Percentiles rank a stretch among this genome's conserved stretches.
Evolutionary conservation across 2,113 vertebrate species (phyloP).

Genomic region (Lucifuga dentata): DNA sequence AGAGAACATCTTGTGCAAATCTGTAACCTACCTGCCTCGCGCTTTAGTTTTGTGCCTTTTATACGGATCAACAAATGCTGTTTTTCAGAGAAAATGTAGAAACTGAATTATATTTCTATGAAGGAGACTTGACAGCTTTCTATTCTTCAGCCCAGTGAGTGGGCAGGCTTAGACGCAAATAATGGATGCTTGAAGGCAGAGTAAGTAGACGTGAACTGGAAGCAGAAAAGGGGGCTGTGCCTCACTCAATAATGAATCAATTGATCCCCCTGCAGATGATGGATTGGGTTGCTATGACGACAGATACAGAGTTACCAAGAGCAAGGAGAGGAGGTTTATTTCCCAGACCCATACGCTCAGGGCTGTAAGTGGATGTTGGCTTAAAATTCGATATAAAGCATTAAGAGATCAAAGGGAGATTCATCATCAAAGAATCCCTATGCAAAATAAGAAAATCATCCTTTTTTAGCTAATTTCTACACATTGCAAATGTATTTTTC

Average conservation of each 20-base stretch:
- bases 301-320: slow-evolving; percentile 74
- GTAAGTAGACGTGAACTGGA: slow-evolving; percentile 78
- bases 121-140: slow-evolving; percentile 58
- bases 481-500: slow-evolving; percentile 9
- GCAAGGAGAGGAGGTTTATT: slow-evolving; percentile 51
- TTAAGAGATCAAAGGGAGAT: slow-evolving; percentile 25
- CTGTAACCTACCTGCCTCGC: not conserved
- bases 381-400: too few relatives aligned
- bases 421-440: slow-evolving; percentile 20
- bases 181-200: slow-evolving; percentile 77
- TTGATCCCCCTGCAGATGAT: slow-evolving; percentile 80
- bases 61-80: slow-evolving; percentile 16
- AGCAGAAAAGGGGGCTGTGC: slow-evolving; percentile 72
- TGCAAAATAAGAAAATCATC: slow-evolving; percentile 41
- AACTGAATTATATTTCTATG: slow-evolving; percentile 48
- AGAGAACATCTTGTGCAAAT: slow-evolving; percentile 28
- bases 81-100: slow-evolving; percentile 33
- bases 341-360: slow-evolving; percentile 38
- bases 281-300: slow-evolving; percentile 79
- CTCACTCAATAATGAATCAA: slow-evolving; percentile 83
- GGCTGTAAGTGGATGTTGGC: slow-evolving; percentile 28
- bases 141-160: slow-evolving; percentile 69
- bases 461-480: not conserved
- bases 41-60: not conserved
- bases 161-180: slow-evolving; percentile 71